Evolutionary conservation across 2,113 vertebrate species (phyloP).

Genomic region (Zapus hudsonius): DNA sequence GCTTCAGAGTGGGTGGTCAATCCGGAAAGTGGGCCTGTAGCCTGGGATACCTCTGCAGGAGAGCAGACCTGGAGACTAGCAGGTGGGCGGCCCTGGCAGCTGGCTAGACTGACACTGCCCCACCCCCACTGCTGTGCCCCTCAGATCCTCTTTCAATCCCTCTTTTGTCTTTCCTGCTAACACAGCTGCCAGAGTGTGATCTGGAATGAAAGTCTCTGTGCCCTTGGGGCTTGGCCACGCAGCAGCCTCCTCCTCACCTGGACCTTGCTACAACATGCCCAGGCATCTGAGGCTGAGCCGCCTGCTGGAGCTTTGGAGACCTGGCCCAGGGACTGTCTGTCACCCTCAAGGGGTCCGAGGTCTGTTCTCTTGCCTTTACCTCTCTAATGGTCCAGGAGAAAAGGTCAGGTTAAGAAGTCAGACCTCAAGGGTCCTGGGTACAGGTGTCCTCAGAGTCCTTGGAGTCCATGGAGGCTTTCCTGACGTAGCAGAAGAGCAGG

Average conservation of each 20-base stretch:
- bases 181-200: not conserved
- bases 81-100: not conserved
- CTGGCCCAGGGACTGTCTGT: not conserved
- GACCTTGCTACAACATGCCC: not conserved
- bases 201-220: slow-evolving; percentile 13
- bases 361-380: not conserved
- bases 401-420: not conserved
- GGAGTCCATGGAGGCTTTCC: not conserved
- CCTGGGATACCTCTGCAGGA: not conserved
- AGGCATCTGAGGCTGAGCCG: not conserved
- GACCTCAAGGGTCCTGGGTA: not conserved
- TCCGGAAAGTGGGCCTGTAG: not conserved
- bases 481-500: not conserved
- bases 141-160: slow-evolving; percentile 10
- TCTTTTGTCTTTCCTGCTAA: slow-evolving; percentile 61
- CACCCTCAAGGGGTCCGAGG: accelerated
- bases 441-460: not conserved
- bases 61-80: not conserved
- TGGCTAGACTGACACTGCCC: not conserved
- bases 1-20: not conserved
- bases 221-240: slow-evolving; percentile 55
- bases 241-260: not conserved
- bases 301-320: not conserved
- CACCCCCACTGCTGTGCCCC: not conserved
- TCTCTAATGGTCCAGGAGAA: not conserved